phyloP scores from a whole-genome alignment of 2,797 vertebrate genomes.

The Phaenicophaeus curvirostris region DNA sequence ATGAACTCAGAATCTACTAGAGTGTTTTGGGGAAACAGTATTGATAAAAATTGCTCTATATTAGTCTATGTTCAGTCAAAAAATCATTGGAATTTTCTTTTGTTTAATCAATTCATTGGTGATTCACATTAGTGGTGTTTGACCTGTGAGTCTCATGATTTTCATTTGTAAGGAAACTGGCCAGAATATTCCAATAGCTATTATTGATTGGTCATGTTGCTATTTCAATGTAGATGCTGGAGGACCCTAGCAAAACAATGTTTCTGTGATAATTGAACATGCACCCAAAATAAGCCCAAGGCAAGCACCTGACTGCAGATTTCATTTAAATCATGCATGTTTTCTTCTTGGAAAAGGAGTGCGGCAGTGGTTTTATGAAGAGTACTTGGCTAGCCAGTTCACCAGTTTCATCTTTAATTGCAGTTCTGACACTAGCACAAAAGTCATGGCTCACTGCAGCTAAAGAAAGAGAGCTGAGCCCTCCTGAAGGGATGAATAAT shows the following conservation, averaged over 20 bases:
- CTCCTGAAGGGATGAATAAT: slow-evolving; percentile 2
- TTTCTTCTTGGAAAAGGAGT: neutral
- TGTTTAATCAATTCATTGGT: neutral
- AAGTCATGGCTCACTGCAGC: neutral
- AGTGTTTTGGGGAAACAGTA: neutral
- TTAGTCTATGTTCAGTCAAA: neutral
- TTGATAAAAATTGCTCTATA: neutral
- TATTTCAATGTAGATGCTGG: neutral
- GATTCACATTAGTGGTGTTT: neutral
- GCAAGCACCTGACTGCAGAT: neutral
- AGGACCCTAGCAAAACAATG: neutral
- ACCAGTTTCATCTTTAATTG: neutral
- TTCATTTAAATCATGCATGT: neutral
- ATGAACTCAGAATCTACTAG: neutral
- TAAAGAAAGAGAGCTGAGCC: neutral
- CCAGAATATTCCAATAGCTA: neutral
- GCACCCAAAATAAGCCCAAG: neutral
- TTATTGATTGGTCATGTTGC: neutral
- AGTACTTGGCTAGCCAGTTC: neutral
- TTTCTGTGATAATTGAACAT: neutral
- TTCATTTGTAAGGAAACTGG: neutral
- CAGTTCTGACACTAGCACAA: neutral
- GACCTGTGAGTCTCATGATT: neutral
- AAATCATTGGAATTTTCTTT: neutral
- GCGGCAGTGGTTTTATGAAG: neutral